Evolutionary conservation across 2,888 invertebrate genomes (phyloP).

Genomic region (Aphrophora alni): DNA sequence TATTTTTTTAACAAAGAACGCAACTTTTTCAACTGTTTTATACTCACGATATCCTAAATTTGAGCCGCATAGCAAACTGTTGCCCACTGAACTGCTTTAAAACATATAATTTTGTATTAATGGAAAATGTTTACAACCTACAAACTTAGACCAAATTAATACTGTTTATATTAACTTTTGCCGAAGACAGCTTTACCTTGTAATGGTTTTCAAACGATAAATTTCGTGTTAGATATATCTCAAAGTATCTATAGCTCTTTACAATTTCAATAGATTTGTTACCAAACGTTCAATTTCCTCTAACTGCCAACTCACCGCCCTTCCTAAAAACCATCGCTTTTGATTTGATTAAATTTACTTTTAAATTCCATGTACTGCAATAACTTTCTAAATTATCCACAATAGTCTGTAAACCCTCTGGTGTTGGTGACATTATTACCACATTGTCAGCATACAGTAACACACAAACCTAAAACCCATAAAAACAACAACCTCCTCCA

Average conservation of each 20-base stretch:
- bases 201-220: conserved; percentile 15
- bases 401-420: background rate
- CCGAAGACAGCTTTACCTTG: background rate
- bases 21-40: too few relatives aligned
- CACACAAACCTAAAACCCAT: background rate
- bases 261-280: conserved; percentile 16
- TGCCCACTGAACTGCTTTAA: too few relatives aligned
- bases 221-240: background rate
- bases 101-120: too few relatives aligned
- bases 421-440: conserved; percentile 6
- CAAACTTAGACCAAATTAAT: too few relatives aligned
- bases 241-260: conserved; percentile 24
- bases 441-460: conserved; percentile 19
- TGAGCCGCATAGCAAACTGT: too few relatives aligned
- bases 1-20: too few relatives aligned
- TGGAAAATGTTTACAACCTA: too few relatives aligned
- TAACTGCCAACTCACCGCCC: background rate
- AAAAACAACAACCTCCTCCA: too few relatives aligned
- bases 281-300: conserved; percentile 12
- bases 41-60: too few relatives aligned
- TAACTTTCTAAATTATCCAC: conserved; percentile 9
- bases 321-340: conserved; percentile 18
- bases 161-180: too few relatives aligned
- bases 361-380: conserved; percentile 18
- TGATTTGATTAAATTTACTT: conserved; percentile 13